Base-by-base conservation (phyloP, 64 coral and sea anemone genomes). In the Orbicella faveolata region DNA sequence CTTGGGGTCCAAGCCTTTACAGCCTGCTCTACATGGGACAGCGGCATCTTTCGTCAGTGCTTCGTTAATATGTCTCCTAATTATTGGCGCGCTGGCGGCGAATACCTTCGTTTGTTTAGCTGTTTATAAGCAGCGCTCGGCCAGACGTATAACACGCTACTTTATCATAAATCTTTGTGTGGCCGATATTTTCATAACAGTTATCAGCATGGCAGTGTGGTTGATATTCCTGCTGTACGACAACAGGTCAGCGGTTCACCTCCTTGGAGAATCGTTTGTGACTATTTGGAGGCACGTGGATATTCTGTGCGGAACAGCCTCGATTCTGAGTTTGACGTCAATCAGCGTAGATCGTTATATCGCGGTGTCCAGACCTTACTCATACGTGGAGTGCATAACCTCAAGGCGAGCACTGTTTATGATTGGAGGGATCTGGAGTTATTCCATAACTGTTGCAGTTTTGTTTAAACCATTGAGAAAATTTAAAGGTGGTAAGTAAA, bases 201-300 rank as follows among this genome's bases (percentile, higher is more conserved):
- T 89, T 18, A 95, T 95, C 1, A 95, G 94, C 39, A 95, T 95
- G 94, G 90, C 94, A 4, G 79, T 95, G 10, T 95, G 90, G 84
- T 79, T 83, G 34, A 21, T 92, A 1, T 92, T 92, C 52, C 86
- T 92, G 61, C 52, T 95, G 15, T 88, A 79, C 3, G 86, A 48
- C 15, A 9, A 39, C 10, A 48, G 21, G 36, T 59, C 79, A 15
- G 73, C 83, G 10, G 2, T 15, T 16, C 55, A 34, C 19, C 52
- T 89, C 14, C 44, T 89, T 21, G 84, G 94, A 0, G 48, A 34
- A 11, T 81, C 34, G 16, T 89, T 89, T 62, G 35, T 95, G 19
- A 16, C 21, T 30, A 90, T 89, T 33, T 95, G 94, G 94, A 75
- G 73, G 21, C 81, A 72, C 44, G 78, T 84, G 19, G 94, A 95